Evolutionary conservation across 1,140 invertebrate genomes (phyloP).

Genomic region (Triops longicaudatus): DNA sequence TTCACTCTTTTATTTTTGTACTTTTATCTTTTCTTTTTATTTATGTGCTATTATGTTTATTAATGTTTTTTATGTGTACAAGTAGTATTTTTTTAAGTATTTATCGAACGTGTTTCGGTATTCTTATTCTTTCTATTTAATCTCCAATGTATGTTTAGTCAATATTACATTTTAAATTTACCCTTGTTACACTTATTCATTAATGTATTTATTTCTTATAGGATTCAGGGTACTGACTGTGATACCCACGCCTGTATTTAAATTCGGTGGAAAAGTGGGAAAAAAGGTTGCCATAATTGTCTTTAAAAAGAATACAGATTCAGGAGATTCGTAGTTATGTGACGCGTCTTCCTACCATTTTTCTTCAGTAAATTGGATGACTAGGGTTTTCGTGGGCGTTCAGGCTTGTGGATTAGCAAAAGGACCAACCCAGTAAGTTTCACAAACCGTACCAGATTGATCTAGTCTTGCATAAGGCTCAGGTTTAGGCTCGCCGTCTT

Average conservation of each 20-base stretch:
- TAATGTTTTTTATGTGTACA: too few relatives aligned
- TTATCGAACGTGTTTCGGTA: too few relatives aligned
- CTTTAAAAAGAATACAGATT: conserved; percentile 19
- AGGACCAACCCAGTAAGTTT: not conserved
- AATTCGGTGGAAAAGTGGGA: conserved; percentile 25
- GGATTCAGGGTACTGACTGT: conserved; percentile 11
- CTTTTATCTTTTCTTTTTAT: too few relatives aligned
- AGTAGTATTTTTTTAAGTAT: too few relatives aligned
- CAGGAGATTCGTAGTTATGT: too few relatives aligned
- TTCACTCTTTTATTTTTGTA: too few relatives aligned
- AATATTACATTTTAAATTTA: too few relatives aligned
- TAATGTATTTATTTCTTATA: not conserved
- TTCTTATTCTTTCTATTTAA: too few relatives aligned
- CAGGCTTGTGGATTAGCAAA: not conserved
- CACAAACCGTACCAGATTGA: not conserved
- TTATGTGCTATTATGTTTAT: not conserved
- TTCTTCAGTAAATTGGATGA: too few relatives aligned
- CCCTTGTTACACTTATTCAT: too few relatives aligned
- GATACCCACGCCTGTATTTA: conserved; percentile 23
- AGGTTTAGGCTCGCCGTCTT: not conserved
- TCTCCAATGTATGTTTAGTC: too few relatives aligned
- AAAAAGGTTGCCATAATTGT: conserved; percentile 23
- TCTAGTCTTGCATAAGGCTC: not conserved
- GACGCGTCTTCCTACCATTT: too few relatives aligned
- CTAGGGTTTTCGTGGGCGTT: not conserved